These are phyloP conservation scores for Ptyas mucosa DNA, from an alignment of 2,113 vertebrate species.

Conservation along the genomic window DNA sequence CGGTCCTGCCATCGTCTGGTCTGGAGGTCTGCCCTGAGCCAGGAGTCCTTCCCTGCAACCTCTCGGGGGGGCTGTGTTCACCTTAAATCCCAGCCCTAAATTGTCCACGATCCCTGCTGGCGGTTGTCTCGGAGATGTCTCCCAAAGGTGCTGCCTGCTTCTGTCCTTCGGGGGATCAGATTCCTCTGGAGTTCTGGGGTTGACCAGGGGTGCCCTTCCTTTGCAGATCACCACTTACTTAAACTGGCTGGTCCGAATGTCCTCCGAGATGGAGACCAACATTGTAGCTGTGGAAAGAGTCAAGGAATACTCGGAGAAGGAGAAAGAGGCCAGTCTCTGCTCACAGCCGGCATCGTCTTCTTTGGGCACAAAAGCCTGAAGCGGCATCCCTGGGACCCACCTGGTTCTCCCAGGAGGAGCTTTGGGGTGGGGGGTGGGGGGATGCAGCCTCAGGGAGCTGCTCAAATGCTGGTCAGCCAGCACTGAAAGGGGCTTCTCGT, in stretches of 20 bases:
- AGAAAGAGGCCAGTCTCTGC: constrained; percentile 83
- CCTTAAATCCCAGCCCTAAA: not conserved
- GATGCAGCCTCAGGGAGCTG: not conserved
- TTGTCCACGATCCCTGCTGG: not conserved
- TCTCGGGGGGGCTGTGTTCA: not conserved
- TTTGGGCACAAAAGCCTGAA: not conserved
- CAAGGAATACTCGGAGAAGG: constrained; percentile 84
- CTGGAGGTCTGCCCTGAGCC: not conserved
- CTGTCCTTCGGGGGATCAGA: too few relatives aligned
- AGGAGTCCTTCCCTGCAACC: not conserved
- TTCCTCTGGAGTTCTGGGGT: not conserved
- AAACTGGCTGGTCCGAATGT: constrained; percentile 97
- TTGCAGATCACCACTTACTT: constrained; percentile 85
- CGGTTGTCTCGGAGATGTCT: not conserved
- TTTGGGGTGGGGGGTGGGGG: not conserved
- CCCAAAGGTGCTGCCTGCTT: not conserved
- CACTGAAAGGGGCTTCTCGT: not conserved
- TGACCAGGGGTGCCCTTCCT: not conserved
- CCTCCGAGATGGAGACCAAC: constrained; percentile 92
- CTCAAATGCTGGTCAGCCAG: not conserved
- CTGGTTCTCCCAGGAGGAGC: not conserved
- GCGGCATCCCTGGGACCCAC: not conserved
- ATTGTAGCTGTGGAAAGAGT: constrained; percentile 94
- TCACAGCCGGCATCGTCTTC: not conserved
- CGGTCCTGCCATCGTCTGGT: not conserved